Evolutionary conservation across 2,888 invertebrate species (phyloP), one percentile per base, ranked within the genome.

Genomic region (Coenonympha glycerion): DNA sequence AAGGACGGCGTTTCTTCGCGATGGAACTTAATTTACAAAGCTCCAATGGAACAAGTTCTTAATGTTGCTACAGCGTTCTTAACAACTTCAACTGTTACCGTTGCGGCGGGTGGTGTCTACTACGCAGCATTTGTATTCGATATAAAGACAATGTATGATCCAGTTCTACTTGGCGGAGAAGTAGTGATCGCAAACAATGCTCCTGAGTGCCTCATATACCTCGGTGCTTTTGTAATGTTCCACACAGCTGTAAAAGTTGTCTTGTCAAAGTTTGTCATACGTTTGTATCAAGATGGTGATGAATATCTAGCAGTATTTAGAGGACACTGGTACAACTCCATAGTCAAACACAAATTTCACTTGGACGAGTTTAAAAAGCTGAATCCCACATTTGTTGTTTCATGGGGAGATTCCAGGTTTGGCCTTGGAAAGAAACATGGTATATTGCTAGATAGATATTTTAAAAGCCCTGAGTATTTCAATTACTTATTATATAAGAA

Each of bases 21-120:
- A 16, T 87, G 79, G 77, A 68, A 84, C 30, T 58, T 87, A 45
- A 83, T 87, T 49, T 87, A 87, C 52, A 87, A 83, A 66, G 84
- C 80, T 3, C 86, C 87, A 1, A 82, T 87, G 84, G 76, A 75
- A 4, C 69, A 65, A 3, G 37, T 59, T 15, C 59, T 86, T 2
- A 82, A 82, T 30, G 76, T 65, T 57, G 47, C 70, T 3, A 61
- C 79, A 1, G 64, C 73, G 6, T 86, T 80, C 58, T 53, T 86
- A 41, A 77, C 82, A 16, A 50, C 76, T 37, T 73, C 85, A 6
- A 79, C 80, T 16, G 56, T 64, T 30, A 55, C 72, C 3, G 52
- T 80, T 15, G 61, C 65, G 5, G 59, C 61, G 24, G 53, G 63
- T 26, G 64, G 69, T 16, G 3, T 76, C 2, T 86, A 86, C 53